A percentile compares a stretch with the other conserved stretches of the same genome.
Evolutionary conservation across 2,888 invertebrate genomes (phyloP).

Genomic region (Agonopterix arenella): DNA sequence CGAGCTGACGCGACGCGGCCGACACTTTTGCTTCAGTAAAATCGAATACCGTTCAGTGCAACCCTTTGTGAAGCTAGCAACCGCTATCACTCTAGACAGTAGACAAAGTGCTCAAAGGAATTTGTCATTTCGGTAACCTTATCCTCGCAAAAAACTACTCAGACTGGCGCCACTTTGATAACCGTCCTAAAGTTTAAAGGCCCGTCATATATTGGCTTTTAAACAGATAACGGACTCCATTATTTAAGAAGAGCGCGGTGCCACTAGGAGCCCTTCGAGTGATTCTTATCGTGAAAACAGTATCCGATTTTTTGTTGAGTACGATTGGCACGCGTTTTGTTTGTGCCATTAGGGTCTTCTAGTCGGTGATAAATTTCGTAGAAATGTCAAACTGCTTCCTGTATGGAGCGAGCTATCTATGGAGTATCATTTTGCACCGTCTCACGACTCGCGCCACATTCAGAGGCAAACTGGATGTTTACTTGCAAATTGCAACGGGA

Average conservation of each 20-base stretch:
- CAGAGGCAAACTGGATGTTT: neutral
- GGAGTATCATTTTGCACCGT: too few species aligned
- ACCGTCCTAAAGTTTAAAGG: conserved; percentile 27
- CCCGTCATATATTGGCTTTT: conserved; percentile 31
- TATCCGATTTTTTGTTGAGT: conserved; percentile 28
- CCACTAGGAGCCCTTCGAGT: conserved; percentile 20
- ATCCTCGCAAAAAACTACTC: conserved; percentile 22
- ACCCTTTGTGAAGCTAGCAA: conserved; percentile 2
- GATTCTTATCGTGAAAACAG: too few species aligned
- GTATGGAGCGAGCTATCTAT: conserved; percentile 16
- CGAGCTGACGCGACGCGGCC: neutral
- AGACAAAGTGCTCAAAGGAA: conserved; percentile 1
- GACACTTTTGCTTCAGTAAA: neutral
- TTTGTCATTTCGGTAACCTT: neutral
- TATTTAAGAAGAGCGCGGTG: conserved; percentile 36
- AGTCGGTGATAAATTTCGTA: conserved; percentile 5
- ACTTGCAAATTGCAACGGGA: conserved; percentile 42
- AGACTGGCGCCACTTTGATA: conserved; percentile 50
- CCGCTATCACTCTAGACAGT: neutral
- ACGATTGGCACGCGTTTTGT: conserved; percentile 48
- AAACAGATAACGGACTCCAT: conserved; percentile 31
- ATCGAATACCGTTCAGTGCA: neutral
- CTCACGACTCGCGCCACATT: conserved; percentile 26
- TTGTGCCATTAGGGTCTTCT: conserved; percentile 13
- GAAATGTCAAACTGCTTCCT: conserved; percentile 44